A percentile compares a stretch with the other conserved stretches of the same genome.
Conservation (phyloP, 2,888 invertebrate species). For the Panopea generosa region DNA sequence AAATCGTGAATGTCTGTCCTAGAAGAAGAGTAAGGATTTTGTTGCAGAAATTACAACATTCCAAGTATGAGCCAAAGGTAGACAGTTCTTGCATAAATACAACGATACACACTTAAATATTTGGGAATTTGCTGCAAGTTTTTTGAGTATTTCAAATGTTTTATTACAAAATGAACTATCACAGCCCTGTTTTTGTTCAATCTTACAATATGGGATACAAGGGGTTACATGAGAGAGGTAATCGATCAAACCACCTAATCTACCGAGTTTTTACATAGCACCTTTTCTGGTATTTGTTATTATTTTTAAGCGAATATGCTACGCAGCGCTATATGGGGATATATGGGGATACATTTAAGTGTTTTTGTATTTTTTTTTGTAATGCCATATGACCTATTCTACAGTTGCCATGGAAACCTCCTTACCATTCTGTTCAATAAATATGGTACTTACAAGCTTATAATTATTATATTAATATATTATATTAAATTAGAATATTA, state of each 20-base stretch:
- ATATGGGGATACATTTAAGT: neutral
- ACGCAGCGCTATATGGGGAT: slow-evolving; percentile 1
- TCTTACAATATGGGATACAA: slow-evolving; percentile 26
- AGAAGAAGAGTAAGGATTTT: too few relatives aligned
- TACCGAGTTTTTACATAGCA: slow-evolving; percentile 41
- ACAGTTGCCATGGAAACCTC: neutral
- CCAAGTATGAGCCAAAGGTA: slow-evolving; percentile 9
- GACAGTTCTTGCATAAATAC: slow-evolving; percentile 17
- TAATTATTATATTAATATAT: slow-evolving; percentile 9
- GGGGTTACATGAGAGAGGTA: slow-evolving; percentile 43
- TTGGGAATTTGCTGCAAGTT: slow-evolving; percentile 24
- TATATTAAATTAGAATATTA: slow-evolving; percentile 6
- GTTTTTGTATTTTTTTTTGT: slow-evolving; percentile 7
- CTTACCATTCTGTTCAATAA: slow-evolving; percentile 8
- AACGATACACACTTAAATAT: slow-evolving; percentile 18
- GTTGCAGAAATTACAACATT: too few relatives aligned
- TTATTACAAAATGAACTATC: slow-evolving; percentile 44
- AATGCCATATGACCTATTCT: neutral
- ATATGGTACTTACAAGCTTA: neutral
- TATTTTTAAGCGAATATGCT: slow-evolving; percentile 4
- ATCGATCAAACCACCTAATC: slow-evolving; percentile 25
- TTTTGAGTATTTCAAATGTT: slow-evolving; percentile 42
- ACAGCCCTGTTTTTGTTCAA: slow-evolving; percentile 44
- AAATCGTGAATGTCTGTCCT: too few relatives aligned
- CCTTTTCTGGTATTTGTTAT: slow-evolving; percentile 24